These are phyloP conservation scores for Seriola quinqueradiata DNA, from an alignment of 2,113 vertebrate genomes.

Conservation along the genomic window DNA sequence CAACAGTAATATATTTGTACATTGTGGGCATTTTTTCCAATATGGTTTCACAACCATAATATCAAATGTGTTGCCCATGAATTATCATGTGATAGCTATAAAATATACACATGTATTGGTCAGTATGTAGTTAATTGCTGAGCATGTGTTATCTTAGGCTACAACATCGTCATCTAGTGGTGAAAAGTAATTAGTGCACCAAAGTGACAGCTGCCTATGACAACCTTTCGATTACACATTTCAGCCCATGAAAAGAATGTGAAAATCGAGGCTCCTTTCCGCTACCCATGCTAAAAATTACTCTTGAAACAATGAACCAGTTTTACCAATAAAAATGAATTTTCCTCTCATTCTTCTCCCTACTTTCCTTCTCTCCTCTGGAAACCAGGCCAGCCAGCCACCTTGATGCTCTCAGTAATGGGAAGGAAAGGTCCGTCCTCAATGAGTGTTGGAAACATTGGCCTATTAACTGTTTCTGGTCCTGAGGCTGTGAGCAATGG, in stretches of 20 bases:
- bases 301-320: neutral
- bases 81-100: too few species aligned
- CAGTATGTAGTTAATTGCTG: neutral
- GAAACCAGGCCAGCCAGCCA: slow-evolving; percentile 68
- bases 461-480: slow-evolving; percentile 67
- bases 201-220: neutral
- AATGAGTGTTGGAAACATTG: slow-evolving; percentile 60
- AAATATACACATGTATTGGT: neutral
- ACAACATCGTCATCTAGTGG: neutral
- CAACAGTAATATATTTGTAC: neutral
- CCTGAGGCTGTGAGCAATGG: slow-evolving; percentile 37
- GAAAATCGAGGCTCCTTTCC: neutral
- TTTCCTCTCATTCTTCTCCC: neutral
- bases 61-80: too few species aligned
- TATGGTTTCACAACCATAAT: too few species aligned
- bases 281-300: neutral
- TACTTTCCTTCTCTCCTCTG: neutral
- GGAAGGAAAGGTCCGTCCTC: slow-evolving; percentile 77
- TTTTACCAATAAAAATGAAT: neutral
- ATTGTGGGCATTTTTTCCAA: neutral
- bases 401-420: slow-evolving; percentile 77
- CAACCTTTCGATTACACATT: neutral
- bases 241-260: neutral
- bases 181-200: neutral
- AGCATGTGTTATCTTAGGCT: neutral